Conservation (phyloP, 2,113 vertebrate species). For the Talpa occidentalis region DNA sequence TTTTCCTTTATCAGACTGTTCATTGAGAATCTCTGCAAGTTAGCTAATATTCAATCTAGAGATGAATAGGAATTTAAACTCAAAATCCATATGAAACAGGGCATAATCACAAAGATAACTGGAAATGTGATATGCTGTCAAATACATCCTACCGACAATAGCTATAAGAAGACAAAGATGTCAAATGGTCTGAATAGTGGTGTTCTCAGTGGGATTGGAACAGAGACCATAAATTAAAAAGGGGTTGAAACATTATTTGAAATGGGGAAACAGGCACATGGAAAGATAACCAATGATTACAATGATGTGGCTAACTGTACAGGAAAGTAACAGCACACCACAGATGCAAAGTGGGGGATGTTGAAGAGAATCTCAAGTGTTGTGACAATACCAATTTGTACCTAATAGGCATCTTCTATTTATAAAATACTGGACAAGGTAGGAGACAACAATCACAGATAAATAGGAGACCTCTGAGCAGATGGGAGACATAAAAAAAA, state of each 20-base stretch:
- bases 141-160: not conserved
- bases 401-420: not conserved
- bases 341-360: not conserved
- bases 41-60: not conserved
- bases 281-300: not conserved
- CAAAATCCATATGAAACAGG: not conserved
- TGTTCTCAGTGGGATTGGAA: not conserved
- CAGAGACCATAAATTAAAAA: not conserved
- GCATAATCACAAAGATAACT: not conserved
- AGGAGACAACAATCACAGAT: not conserved
- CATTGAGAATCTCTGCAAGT: not conserved
- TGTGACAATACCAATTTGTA: not conserved
- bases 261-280: not conserved
- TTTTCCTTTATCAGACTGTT: not conserved
- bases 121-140: not conserved
- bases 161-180: not conserved
- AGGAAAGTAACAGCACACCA: not conserved
- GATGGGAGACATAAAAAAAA: not conserved
- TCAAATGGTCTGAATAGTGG: not conserved
- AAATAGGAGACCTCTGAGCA: not conserved
- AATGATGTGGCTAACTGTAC: not conserved
- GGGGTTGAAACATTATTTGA: not conserved
- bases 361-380: not conserved
- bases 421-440: not conserved
- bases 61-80: not conserved